A percentile compares a stretch with the other conserved stretches of the same genome.
These are phyloP conservation scores for Xestia rhomboidea DNA, from an alignment of 2,888 invertebrate genomes.

Conservation along the genomic window DNA sequence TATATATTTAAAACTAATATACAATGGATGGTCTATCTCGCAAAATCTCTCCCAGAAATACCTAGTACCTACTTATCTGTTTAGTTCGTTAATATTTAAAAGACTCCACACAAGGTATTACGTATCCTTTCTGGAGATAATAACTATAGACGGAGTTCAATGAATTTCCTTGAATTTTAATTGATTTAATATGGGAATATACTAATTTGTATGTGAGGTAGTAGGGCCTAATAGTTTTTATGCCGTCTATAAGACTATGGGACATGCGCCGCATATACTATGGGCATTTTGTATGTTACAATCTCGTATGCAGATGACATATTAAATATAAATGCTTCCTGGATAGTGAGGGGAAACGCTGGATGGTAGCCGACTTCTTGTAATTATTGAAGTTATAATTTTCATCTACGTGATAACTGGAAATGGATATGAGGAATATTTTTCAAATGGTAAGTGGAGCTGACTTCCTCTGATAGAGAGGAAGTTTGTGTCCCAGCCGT, in stretches of 20 bases:
- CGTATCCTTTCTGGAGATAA: constrained; percentile 31
- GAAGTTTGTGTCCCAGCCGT: neutral
- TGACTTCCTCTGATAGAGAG: neutral
- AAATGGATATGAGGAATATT: neutral
- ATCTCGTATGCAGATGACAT: constrained; percentile 59
- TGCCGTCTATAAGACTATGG: constrained; percentile 51
- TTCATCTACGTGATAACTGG: neutral
- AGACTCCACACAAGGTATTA: constrained; percentile 35
- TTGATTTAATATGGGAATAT: constrained; percentile 51
- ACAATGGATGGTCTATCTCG: no score
- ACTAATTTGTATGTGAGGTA: constrained; percentile 65
- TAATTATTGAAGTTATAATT: neutral
- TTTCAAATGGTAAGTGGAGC: neutral
- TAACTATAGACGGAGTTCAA: constrained; percentile 54
- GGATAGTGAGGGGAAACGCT: constrained; percentile 36
- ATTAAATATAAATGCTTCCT: constrained; percentile 56
- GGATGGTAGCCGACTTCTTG: neutral
- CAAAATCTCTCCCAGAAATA: no score
- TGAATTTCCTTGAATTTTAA: constrained; percentile 70
- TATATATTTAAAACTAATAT: no score
- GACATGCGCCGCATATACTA: constrained; percentile 62
- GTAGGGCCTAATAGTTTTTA: constrained; percentile 62
- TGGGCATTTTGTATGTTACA: constrained; percentile 59
- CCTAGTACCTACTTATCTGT: neutral
- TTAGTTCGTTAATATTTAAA: constrained; percentile 6